A percentile compares a stretch with the other conserved stretches of the same genome.
Conservation (phyloP, 2,113 vertebrate species). For the Ovis canadensis region DNA sequence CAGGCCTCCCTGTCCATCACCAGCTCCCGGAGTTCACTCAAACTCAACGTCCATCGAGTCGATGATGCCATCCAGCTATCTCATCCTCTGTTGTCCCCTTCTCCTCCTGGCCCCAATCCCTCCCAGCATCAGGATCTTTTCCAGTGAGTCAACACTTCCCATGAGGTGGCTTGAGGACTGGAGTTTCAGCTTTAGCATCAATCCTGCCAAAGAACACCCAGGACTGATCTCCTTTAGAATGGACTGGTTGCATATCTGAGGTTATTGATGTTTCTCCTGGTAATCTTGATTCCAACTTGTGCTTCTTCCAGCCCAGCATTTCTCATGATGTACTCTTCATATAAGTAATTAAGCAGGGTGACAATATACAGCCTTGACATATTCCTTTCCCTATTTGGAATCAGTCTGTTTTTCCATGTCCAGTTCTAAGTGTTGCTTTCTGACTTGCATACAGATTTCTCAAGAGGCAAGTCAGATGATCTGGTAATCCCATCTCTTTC, state of each 20-base stretch:
- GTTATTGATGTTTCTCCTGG: background rate
- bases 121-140: background rate
- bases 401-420: background rate
- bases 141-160: background rate
- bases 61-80: background rate
- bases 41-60: rapidly evolving
- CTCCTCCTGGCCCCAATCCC: background rate
- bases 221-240: background rate
- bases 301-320: background rate
- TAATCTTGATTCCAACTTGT: background rate
- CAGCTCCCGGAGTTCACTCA: background rate
- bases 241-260: background rate
- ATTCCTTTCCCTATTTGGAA: background rate
- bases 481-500: background rate
- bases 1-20: background rate
- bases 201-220: background rate
- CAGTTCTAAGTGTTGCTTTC: background rate
- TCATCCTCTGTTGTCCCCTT: background rate
- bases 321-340: background rate
- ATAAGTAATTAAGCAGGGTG: background rate
- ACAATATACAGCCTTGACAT: background rate
- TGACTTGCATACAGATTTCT: background rate
- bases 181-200: background rate
- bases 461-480: background rate
- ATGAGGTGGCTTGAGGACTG: background rate